Conservation (phyloP, 2,113 vertebrate genomes). For the Paralichthys olivaceus region DNA sequence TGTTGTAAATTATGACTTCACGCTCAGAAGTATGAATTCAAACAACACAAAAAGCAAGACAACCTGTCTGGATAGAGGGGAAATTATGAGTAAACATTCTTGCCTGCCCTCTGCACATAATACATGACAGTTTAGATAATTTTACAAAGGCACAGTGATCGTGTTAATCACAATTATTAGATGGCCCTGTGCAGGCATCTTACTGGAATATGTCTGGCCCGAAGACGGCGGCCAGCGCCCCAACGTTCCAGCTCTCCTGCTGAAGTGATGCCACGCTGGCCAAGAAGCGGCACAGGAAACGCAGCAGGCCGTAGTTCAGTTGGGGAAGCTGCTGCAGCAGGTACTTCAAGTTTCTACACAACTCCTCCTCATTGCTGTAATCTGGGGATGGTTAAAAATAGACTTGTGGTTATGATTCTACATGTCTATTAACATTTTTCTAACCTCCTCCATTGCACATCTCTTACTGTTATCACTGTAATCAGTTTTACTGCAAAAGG, state of each 20-base stretch:
- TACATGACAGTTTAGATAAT: background rate
- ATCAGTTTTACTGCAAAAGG: background rate
- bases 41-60: background rate
- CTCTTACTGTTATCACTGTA: background rate
- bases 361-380: slow-evolving; percentile 94
- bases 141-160: background rate
- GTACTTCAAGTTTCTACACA: slow-evolving; percentile 94
- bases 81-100: background rate
- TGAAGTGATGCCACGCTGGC: slow-evolving; percentile 94
- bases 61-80: background rate
- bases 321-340: slow-evolving; percentile 96
- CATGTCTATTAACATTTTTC: background rate
- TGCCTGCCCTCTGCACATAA: background rate
- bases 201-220: slow-evolving; percentile 98
- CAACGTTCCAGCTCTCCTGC: slow-evolving; percentile 93
- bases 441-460: background rate
- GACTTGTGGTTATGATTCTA: background rate
- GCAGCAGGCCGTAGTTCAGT: slow-evolving; percentile 95
- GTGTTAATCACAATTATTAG: background rate
- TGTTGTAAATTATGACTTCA: background rate
- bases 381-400: slow-evolving; percentile 79
- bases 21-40: background rate
- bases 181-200: slow-evolving; percentile 62
- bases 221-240: slow-evolving; percentile 94
- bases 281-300: slow-evolving; percentile 97